These are phyloP conservation scores for Leptinotarsa lineolata DNA, from an alignment of 1,140 invertebrate genomes.

Conservation along the genomic window DNA sequence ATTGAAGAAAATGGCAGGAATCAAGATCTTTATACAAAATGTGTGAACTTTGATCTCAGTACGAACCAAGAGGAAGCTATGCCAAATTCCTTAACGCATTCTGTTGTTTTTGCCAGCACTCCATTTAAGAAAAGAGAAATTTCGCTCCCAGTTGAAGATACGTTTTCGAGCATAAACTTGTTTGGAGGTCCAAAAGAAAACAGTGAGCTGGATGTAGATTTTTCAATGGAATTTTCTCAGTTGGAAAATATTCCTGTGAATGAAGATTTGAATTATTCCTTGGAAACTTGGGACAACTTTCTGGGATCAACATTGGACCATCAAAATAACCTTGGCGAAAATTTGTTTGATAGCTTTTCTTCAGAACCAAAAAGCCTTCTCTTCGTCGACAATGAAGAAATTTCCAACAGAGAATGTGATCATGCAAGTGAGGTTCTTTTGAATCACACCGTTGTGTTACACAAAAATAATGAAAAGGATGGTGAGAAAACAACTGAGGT, in stretches of 20 bases:
- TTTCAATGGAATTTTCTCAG: background rate
- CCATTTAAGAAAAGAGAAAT: slow-evolving; percentile 43
- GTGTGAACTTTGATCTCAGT: slow-evolving; percentile 47
- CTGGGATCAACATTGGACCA: slow-evolving; percentile 51
- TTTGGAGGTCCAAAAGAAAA: slow-evolving; percentile 51
- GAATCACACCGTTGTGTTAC: background rate
- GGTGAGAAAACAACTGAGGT: slow-evolving; percentile 25
- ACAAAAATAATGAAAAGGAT: background rate
- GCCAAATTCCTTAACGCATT: slow-evolving; percentile 45
- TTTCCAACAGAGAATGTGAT: background rate
- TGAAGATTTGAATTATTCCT: slow-evolving; percentile 50
- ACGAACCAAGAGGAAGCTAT: slow-evolving; percentile 43
- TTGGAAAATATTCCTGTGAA: slow-evolving; percentile 20
- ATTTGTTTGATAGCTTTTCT: slow-evolving; percentile 52
- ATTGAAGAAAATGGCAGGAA: background rate
- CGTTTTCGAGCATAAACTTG: slow-evolving; percentile 36
- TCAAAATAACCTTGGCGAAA: slow-evolving; percentile 40
- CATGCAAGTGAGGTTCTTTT: background rate
- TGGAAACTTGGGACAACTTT: slow-evolving; percentile 57
- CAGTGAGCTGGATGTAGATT: background rate
- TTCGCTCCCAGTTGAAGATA: slow-evolving; percentile 32
- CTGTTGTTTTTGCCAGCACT: slow-evolving; percentile 41
- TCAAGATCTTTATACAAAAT: background rate
- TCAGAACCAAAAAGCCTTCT: slow-evolving; percentile 52
- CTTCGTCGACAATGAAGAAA: slow-evolving; percentile 43